phyloP scores from a whole-genome alignment of 2,888 invertebrate species.

The Argyra leucocephala region DNA sequence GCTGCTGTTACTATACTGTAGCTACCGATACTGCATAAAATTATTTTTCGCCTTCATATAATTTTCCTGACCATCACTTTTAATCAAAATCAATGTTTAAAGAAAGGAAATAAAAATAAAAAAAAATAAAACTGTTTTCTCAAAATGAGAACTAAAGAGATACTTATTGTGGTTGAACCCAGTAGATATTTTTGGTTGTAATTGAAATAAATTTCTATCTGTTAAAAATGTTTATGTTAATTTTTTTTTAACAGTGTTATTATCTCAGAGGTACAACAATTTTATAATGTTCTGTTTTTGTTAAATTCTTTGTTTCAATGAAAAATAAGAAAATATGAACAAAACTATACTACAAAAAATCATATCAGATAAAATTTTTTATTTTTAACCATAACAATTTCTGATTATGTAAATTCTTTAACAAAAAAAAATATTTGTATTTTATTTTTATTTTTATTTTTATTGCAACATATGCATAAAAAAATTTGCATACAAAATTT shows the following conservation, averaged over 20 bases:
- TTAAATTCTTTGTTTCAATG: background rate
- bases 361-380: background rate
- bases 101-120: background rate
- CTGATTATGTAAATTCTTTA: background rate
- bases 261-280: background rate
- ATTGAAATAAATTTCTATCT: background rate
- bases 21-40: too few species aligned
- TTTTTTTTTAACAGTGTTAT: background rate
- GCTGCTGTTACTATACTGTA: too few species aligned
- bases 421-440: background rate
- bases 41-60: background rate
- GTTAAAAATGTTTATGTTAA: background rate
- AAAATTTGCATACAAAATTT: background rate
- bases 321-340: too few species aligned
- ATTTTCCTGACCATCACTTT: background rate
- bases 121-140: background rate
- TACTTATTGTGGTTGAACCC: conserved; percentile 9
- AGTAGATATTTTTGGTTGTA: conserved; percentile 5
- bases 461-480: background rate
- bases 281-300: background rate
- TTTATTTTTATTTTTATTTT: background rate
- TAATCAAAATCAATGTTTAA: background rate
- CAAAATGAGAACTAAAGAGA: conserved; percentile 13
- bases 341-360: too few species aligned
- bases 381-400: conserved; percentile 2